phyloP scores from a whole-genome alignment of 1,140 invertebrate species.

The Bursaphelenchus mucronatus region DNA sequence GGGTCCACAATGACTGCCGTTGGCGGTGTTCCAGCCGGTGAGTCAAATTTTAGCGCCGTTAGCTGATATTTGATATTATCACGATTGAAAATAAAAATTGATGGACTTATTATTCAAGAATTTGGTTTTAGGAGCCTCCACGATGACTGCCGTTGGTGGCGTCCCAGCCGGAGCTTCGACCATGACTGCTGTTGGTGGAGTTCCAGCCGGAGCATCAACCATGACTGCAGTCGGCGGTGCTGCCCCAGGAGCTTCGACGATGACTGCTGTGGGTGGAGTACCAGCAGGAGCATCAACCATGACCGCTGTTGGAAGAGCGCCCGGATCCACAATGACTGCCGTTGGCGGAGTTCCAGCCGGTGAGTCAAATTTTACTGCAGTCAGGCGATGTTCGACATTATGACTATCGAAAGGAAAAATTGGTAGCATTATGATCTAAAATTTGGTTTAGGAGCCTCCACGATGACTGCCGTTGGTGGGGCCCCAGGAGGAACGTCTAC shows the following conservation, averaged over 20 bases:
- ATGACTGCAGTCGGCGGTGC: not conserved
- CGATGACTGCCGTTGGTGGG: constrained; percentile 20
- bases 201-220: not conserved
- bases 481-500: constrained; percentile 5
- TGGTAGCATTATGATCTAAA: not conserved
- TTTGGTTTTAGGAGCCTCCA: constrained; percentile 8
- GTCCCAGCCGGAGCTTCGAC: constrained; percentile 9
- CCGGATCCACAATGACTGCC: too few species aligned
- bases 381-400: not conserved
- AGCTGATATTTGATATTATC: not conserved
- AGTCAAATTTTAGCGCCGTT: not conserved
- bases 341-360: constrained; percentile 1
- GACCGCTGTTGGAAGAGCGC: not conserved
- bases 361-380: not conserved
- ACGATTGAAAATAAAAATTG: not conserved
- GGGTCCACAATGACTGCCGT: too few species aligned
- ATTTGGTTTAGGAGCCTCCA: constrained; percentile 1
- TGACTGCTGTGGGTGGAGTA: not conserved
- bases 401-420: not conserved
- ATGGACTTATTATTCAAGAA: too few species aligned
- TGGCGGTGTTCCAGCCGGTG: constrained; percentile 3
- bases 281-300: not conserved
- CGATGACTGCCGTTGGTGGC: constrained; percentile 20
- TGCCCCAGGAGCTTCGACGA: not conserved
- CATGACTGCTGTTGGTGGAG: constrained; percentile 23